Conservation (phyloP, 2,797 vertebrate species). For the Cottoperca gobio region DNA sequence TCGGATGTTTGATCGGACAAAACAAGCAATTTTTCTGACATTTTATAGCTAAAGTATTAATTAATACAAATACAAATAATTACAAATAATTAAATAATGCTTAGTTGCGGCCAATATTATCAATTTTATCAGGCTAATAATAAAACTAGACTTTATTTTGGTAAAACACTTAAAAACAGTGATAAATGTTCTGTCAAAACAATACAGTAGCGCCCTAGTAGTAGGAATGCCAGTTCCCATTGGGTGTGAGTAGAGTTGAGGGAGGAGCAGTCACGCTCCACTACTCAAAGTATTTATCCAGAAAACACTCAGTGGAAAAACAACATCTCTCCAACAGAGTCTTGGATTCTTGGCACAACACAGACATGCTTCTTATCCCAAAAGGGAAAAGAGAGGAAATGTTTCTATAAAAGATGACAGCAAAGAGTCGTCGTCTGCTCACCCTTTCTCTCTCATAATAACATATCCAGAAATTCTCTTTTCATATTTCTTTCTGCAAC, state of each 20-base stretch:
- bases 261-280: conserved; percentile 29
- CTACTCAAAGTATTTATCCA: conserved; percentile 34
- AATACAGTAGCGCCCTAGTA: conserved; percentile 21
- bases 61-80: neutral
- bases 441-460: neutral
- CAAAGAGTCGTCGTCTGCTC: conserved; percentile 7
- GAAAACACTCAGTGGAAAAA: conserved; percentile 29
- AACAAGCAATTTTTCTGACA: neutral
- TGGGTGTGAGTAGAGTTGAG: conserved; percentile 3
- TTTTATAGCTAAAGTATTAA: neutral
- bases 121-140: neutral
- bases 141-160: neutral
- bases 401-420: conserved; percentile 15
- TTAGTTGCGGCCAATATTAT: neutral
- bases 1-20: neutral
- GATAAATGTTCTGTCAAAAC: neutral
- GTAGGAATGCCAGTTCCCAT: conserved; percentile 24
- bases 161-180: neutral
- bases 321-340: conserved; percentile 54
- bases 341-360: conserved; percentile 46
- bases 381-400: conserved; percentile 22
- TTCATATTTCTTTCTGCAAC: neutral
- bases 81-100: neutral
- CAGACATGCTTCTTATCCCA: conserved; percentile 22
- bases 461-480: neutral